Evolutionary conservation across 2,888 invertebrate genomes (phyloP), one percentile per base, ranked within the genome.

Genomic region (Dione vanillae): DNA sequence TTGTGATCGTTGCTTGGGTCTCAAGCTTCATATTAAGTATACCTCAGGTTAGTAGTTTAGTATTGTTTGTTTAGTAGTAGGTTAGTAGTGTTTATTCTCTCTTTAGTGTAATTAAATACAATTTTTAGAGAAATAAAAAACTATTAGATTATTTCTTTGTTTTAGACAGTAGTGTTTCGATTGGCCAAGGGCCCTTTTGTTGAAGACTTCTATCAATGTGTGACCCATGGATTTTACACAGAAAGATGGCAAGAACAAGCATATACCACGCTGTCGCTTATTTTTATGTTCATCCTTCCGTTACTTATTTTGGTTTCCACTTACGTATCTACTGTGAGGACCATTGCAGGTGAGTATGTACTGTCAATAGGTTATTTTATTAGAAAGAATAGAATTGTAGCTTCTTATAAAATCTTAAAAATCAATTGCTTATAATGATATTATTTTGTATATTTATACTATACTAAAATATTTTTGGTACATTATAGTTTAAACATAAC

Each of bases 191-290:
- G 97, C 0, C 97, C 97, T 0, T 97, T 97, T 80, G 86, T 95
- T 16, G 97, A 97, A 83, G 96, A 96, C 37, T 97, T 97, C 85
- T 94, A 96, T 82, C 97, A 97, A 84, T 97, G 97, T 82, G 97
- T 97, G 9, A 97, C 97, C 0, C 95, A 96, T 77, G 97, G 97
- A 0, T 95, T 95, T 81, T 97, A 97, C 84, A 95, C 96, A 0
- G 95, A 95, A 27, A 89, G 94, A 20, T 97, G 97, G 97, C 97
- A 97, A 80, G 96, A 97, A 78, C 96, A 97, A 77, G 93, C 96
- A 3, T 97, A 97, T 84, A 95, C 96, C 0, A 95, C 95, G 3
- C 94, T 97, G 69, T 96, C 96, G 7, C 89, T 97, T 49, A 86
- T 97, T 65, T 95, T 96, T 80, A 97, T 97, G 94, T 97, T 97